Evolutionary conservation across 2,797 vertebrate species (phyloP).

Genomic region (Lemur catta): DNA sequence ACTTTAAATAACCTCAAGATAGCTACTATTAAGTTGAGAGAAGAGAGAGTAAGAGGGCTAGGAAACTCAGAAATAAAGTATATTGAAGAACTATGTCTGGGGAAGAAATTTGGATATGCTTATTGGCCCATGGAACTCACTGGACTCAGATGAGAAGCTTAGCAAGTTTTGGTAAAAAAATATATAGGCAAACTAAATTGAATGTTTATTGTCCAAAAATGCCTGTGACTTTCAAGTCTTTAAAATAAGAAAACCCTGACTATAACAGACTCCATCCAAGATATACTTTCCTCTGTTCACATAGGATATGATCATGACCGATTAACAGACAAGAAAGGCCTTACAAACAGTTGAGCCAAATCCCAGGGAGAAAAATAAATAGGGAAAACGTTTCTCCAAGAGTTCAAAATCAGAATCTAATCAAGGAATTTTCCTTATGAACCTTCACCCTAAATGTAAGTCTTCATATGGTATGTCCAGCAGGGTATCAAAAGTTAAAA

Average conservation of each 20-base stretch:
- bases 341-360: background rate
- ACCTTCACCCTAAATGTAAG: background rate
- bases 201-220: background rate
- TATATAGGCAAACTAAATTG: background rate
- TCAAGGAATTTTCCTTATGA: background rate
- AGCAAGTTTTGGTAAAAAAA: background rate
- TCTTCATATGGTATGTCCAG: background rate
- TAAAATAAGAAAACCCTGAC: background rate
- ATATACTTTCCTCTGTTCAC: background rate
- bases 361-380: background rate
- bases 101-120: background rate
- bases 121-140: background rate
- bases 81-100: background rate
- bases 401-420: background rate
- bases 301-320: background rate
- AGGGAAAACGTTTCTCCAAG: background rate
- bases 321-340: background rate
- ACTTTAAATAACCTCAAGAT: background rate
- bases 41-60: background rate
- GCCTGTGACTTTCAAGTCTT: background rate
- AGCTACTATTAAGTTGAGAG: background rate
- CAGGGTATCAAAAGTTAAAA: background rate
- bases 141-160: background rate
- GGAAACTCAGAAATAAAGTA: background rate
- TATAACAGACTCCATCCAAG: background rate